Percentiles rank a stretch among this genome's conserved stretches.
Evolutionary conservation across 2,113 vertebrate genomes (phyloP).

Genomic region (Takifugu bimaculatus): DNA sequence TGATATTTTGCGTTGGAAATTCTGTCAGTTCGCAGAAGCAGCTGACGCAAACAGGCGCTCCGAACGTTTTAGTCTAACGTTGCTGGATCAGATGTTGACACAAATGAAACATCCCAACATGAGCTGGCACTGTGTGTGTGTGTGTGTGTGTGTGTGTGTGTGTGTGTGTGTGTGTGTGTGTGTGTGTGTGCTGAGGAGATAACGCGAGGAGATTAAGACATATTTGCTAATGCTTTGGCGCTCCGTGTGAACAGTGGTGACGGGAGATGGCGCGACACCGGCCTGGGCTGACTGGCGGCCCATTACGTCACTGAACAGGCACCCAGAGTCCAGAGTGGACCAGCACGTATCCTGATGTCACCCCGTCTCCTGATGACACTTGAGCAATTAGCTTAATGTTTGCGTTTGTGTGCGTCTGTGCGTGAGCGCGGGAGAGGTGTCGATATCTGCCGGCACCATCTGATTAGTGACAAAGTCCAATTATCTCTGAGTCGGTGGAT

Average conservation of each 20-base stretch:
- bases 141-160: too few relatives aligned
- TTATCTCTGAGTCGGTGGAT: constrained; percentile 45
- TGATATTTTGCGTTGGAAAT: constrained; percentile 21
- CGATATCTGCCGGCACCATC: constrained; percentile 12
- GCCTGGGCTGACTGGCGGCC: constrained; percentile 41
- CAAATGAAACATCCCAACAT: not conserved
- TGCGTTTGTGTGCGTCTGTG: not conserved
- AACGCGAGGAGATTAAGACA: constrained; percentile 32
- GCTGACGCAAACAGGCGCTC: constrained; percentile 9
- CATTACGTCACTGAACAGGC: constrained; percentile 57
- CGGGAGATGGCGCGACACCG: constrained; percentile 43
- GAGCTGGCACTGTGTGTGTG: too few relatives aligned
- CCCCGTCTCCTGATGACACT: too few relatives aligned
- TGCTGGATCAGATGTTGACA: constrained; percentile 13
- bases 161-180: too few relatives aligned
- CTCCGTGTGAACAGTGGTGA: constrained; percentile 30
- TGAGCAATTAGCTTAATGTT: not conserved
- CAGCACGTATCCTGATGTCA: too few relatives aligned
- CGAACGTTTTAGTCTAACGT: constrained; percentile 1
- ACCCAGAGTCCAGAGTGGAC: constrained; percentile 10
- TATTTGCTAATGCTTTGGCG: constrained; percentile 52
- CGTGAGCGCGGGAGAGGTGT: constrained; percentile 21
- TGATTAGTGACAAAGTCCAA: constrained; percentile 46
- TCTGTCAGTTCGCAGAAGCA: constrained; percentile 17
- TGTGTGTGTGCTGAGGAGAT: too few relatives aligned